Percentiles rank a stretch among this genome's conserved stretches.
Conservation (phyloP, 2,113 vertebrate species). For the Theristicus caerulescens region DNA sequence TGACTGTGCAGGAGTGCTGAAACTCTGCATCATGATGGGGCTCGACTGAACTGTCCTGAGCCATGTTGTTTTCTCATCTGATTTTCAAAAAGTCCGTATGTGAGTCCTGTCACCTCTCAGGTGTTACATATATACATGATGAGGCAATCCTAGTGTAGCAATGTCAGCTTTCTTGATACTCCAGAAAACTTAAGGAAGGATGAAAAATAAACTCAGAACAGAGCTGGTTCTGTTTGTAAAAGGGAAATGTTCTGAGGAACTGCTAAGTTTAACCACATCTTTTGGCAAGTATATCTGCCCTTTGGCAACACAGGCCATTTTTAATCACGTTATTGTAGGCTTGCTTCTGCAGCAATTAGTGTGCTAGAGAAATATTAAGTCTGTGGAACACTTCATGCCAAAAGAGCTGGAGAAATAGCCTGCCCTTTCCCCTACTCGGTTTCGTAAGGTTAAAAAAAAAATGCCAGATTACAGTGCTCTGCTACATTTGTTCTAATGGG, state of each 20-base stretch:
- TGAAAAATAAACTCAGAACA: background rate
- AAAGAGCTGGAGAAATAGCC: background rate
- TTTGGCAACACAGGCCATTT: background rate
- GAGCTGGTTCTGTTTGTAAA: background rate
- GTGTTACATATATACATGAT: background rate
- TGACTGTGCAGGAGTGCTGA: background rate
- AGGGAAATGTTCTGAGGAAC: background rate
- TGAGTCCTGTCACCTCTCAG: background rate
- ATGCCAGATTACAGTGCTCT: background rate
- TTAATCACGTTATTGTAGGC: background rate
- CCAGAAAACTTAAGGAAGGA: background rate
- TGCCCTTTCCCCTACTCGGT: background rate
- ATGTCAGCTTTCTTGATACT: background rate
- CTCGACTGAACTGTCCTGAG: background rate
- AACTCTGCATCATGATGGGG: background rate
- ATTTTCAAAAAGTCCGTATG: background rate
- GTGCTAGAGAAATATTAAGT: background rate
- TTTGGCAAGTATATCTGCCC: background rate
- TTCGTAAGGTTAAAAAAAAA: background rate
- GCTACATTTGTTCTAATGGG: background rate
- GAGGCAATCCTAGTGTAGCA: background rate
- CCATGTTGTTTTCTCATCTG: background rate
- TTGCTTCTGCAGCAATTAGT: background rate
- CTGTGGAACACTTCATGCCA: background rate
- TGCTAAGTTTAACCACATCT: background rate